Base-by-base conservation (phyloP, 2,113 vertebrate genomes). In the Takifugu bimaculatus region DNA sequence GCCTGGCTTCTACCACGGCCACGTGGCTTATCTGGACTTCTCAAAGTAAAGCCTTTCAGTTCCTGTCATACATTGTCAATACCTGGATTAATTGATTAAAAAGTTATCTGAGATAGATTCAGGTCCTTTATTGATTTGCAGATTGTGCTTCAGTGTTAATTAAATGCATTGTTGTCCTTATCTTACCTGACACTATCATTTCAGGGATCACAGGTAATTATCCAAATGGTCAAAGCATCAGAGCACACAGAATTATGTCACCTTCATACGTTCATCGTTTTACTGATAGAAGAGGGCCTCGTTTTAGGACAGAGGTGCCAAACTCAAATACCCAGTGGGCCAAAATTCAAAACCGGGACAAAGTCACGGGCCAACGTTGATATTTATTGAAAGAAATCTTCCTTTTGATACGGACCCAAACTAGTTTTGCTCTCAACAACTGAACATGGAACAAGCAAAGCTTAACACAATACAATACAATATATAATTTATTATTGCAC, bases 1-100 rank as follows among this genome's bases (percentile, higher is more conserved):
- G 75, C 96, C 96, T 9, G 94, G 93, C 26, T 97, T 99, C 90
- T 99, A 96, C 89, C 96, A 99, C 1, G 96, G 96, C 74, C 96
- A 99, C 9, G 63, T 99, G 27, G 93, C 96, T 72, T 99, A 92
- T 68, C 89, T 99, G 89, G 96, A 99, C 89, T 99, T 98, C 86
- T 88, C 94, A 64, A 98, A 94, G 95, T 98, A 91, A 79, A 93
- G 90, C 63, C 54, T 57, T 74, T 61, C 63, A 65, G 74, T 70
- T 78, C 54, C 76, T 77, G 66, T 69, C 49, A 69, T 43, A n/a
- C 51, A 6, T 39, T 39, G 35, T 39, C 85, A 67, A 80, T 81
- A 78, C 73, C 75, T 74, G 72, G 77, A 79, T 83, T 68, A 71
- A 62, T 74, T 72, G 66, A 20, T 20, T 67, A 78, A 65, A 68